These are phyloP conservation scores for Drosophila pruinosa DNA, from an alignment of 1,140 invertebrate species.

Conservation along the genomic window DNA sequence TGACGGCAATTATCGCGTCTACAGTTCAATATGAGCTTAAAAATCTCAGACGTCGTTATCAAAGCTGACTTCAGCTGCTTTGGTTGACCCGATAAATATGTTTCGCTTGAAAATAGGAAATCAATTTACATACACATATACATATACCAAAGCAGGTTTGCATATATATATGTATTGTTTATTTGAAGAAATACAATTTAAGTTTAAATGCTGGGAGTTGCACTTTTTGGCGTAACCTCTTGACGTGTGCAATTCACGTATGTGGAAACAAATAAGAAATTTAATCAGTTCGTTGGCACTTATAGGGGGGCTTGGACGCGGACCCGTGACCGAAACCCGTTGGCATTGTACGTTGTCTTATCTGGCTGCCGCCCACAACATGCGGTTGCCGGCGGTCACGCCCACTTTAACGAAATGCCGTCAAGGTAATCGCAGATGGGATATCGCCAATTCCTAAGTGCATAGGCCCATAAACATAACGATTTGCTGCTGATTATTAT, in stretches of 20 bases:
- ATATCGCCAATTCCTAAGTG: constrained; percentile 23
- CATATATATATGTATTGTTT: background rate
- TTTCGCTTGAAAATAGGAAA: background rate
- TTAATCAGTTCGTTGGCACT: constrained; percentile 63
- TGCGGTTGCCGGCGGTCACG: constrained; percentile 56
- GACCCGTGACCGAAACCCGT: constrained; percentile 38
- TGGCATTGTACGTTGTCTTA: constrained; percentile 57
- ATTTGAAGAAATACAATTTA: background rate
- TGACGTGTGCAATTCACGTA: constrained; percentile 19
- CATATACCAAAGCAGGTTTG: no score
- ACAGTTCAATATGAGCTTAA: constrained; percentile 48
- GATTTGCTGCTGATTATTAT: constrained; percentile 16
- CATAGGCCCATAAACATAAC: constrained; percentile 27
- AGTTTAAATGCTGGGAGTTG: constrained; percentile 60
- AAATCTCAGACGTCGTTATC: constrained; percentile 37
- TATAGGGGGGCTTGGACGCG: constrained; percentile 45
- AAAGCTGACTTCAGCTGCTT: constrained; percentile 27
- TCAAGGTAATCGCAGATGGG: constrained; percentile 47
- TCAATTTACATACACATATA: background rate
- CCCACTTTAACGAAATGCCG: constrained; percentile 50
- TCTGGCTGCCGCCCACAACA: constrained; percentile 27
- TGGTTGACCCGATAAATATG: constrained; percentile 15
- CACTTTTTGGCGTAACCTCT: constrained; percentile 51
- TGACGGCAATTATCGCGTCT: constrained; percentile 47
- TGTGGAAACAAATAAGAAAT: constrained; percentile 13